Base-by-base conservation (phyloP, 37 sponge, comb jelly and placozoan genomes). In the Oscarella lobularis region DNA sequence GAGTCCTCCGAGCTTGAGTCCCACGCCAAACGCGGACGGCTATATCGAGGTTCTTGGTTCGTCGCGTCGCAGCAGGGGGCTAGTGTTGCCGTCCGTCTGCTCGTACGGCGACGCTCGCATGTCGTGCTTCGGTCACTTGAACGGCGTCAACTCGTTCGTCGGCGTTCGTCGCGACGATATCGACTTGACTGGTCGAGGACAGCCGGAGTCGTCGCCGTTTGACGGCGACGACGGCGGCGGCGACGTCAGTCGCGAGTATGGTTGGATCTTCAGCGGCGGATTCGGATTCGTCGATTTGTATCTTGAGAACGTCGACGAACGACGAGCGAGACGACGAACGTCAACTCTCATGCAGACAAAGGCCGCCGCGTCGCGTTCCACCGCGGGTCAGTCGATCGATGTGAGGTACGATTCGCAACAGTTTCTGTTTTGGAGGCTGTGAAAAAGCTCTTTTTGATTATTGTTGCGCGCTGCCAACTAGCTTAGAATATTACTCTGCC, bases 41-140 rank as follows among this genome's bases (percentile, higher is more conserved):
- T n/a, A n/a, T n/a, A n/a, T n/a, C n/a, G n/a, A n/a, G n/a, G n/a
- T n/a, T n/a, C n/a, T n/a, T n/a, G n/a, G n/a, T n/a, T n/a, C n/a
- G n/a, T n/a, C n/a, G n/a, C n/a, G n/a, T n/a, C n/a, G n/a, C n/a
- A n/a, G n/a, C n/a, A n/a, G n/a, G n/a, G n/a, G n/a, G n/a, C n/a
- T n/a, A n/a, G n/a, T n/a, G n/a, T 48, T 48, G 9, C 9, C 60
- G 9, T 9, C 60, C 9, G 20, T 48, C 60, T 48, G 60, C 20
- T 27, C 14, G 9, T 48, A 48, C 60, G 60, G 20, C 9, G 60
- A 48, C 20, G 60, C 60, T 48, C 60, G 20, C 9, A 48, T 48
- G 60, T 48, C 60, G 14, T 48, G 60, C 60, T 48, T 48, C 20
- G 60, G 60, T 48, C 60, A 48, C 60, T 48, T 48, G 20, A 48